phyloP scores from a whole-genome alignment of 2,888 invertebrate genomes.

The Polydrusus pterygomalis region DNA sequence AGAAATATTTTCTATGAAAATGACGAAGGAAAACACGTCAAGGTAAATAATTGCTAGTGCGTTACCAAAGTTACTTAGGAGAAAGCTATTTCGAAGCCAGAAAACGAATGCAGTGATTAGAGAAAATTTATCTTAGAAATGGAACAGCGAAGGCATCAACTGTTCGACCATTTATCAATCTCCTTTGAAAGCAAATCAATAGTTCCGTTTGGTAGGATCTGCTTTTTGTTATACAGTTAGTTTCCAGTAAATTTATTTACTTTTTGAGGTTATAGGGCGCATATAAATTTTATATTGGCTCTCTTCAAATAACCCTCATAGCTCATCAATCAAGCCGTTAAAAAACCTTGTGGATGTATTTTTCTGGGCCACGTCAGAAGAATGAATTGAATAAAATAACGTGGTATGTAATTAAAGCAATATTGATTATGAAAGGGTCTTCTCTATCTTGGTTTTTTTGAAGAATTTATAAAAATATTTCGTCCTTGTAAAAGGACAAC shows the following conservation, averaged over 20 bases:
- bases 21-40: background rate
- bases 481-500: no score
- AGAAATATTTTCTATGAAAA: no score
- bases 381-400: background rate
- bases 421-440: no score
- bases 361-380: slow-evolving; percentile 1
- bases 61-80: slow-evolving; percentile 40
- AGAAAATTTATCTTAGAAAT: slow-evolving; percentile 49
- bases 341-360: background rate
- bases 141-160: slow-evolving; percentile 36
- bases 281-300: slow-evolving; percentile 33
- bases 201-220: slow-evolving; percentile 46
- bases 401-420: no score
- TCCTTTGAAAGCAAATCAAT: slow-evolving; percentile 44
- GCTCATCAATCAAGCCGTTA: slow-evolving; percentile 5
- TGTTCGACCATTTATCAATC: slow-evolving; percentile 53
- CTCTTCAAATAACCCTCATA: background rate
- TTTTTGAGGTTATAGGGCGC: slow-evolving; percentile 22
- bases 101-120: slow-evolving; percentile 50
- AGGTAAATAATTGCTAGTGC: slow-evolving; percentile 41
- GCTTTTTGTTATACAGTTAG: slow-evolving; percentile 45
- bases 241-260: slow-evolving; percentile 50
- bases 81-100: slow-evolving; percentile 38
- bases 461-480: no score
- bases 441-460: no score